These are phyloP conservation scores for human (Homo sapiens) DNA, from an alignment of 2,113 vertebrate species.

Conservation along the genomic window GRCh38 chr18:38441501-38442000, in stretches of 20 bases:
- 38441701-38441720: not conserved
- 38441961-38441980: constrained; percentile 49
- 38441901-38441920: constrained; percentile 1
- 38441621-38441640: no score
- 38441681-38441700: not conserved
- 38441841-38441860: not conserved
- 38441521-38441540: not conserved
- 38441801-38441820: constrained; percentile 50
- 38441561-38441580: not conserved
- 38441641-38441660: not conserved
- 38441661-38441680: not conserved
- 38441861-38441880: constrained; percentile 17
- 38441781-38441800: constrained; percentile 46
- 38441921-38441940: not conserved
- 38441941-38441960: constrained; percentile 9
- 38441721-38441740: not conserved
- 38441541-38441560: not conserved
- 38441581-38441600: not conserved
- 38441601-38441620: not conserved
- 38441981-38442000: not conserved
- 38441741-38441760: not conserved
- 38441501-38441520: not conserved
- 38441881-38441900: constrained; percentile 10
- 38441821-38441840: not conserved
- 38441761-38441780: not conserved